A percentile compares a stretch with the other conserved stretches of the same genome.
phyloP scores from a whole-genome alignment of 2,797 vertebrate genomes.

The Phrynocephalus forsythii region DNA sequence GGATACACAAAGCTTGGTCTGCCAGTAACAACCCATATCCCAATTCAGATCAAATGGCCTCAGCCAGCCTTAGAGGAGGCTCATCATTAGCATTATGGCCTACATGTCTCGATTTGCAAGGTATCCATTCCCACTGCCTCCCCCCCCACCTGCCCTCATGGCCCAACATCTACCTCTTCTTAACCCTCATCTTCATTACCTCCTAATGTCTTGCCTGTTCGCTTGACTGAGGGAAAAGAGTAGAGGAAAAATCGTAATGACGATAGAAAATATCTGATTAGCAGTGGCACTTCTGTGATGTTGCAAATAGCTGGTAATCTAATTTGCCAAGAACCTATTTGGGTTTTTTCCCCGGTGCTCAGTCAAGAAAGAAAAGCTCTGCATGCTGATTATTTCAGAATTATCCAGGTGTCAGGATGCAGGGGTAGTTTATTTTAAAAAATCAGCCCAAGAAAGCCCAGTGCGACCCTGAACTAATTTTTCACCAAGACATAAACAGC shows the following conservation, averaged over 20 bases:
- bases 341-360: background rate
- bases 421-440: background rate
- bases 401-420: background rate
- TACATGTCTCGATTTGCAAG: background rate
- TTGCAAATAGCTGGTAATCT: background rate
- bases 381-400: background rate
- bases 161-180: background rate
- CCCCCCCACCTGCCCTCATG: background rate
- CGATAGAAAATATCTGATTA: background rate
- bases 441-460: background rate
- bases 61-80: background rate
- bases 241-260: background rate
- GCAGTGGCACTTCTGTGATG: conserved; percentile 5
- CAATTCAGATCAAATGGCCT: background rate
- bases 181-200: conserved; percentile 8
- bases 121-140: background rate
- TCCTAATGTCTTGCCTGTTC: background rate
- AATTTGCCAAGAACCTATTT: background rate
- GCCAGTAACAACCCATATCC: background rate
- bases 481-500: background rate
- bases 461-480: too few relatives aligned
- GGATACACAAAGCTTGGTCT: background rate
- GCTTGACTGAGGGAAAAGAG: background rate
- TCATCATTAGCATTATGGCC: background rate
- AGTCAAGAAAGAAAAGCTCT: background rate